Base-by-base conservation (phyloP, 2,797 vertebrate genomes). In the Melanotaenia pygmaea region DNA sequence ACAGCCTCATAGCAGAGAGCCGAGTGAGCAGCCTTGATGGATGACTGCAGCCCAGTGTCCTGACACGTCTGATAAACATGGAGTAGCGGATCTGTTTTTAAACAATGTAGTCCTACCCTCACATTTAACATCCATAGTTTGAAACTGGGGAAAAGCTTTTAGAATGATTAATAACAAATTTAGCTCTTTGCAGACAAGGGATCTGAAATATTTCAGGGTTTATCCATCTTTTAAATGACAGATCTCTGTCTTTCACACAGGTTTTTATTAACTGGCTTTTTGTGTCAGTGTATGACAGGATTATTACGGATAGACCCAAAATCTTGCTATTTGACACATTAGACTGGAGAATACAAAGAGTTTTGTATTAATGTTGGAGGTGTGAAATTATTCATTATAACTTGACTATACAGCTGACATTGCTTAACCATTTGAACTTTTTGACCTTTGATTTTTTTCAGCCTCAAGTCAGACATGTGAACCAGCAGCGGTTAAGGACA, bases 11-110 rank as follows among this genome's bases (percentile, higher is more conserved):
- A 65, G 72, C 78, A 67, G 67, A 76, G 74, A 82, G 86, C 78
- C 62, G 64, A 80, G 70, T 84, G 83, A 82, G 85, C 72, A 10
- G 47, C 53, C 65, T 53, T 91, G 90, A 92, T 90, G 85, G 83
- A 93, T 90, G 84, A 90, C 78, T 70, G 73, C 77, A 74, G 81
- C 67, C 65, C 20, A 1, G 58, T 30, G 51, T 77, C 85, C 85
- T 91, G 88, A 90, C 89, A 85, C 8, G 67, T 77, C 81, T 89
- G 92, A 91, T 90, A 91, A 92, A 92, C 87, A 77, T 84, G 86
- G 84, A 84, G 81, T 68, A 56, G 61, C 67, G 70, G 81, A 89
- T 91, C 80, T 20, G 73, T 78, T 90, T 89, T 91, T 86, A 89
- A 91, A 90, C 88, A 90, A 86, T 85, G 77, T 74, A 79, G 83